Evolutionary conservation across 2,888 invertebrate species (phyloP), one percentile per base, ranked within the genome.

Genomic region (Hyposoter dolosus): DNA sequence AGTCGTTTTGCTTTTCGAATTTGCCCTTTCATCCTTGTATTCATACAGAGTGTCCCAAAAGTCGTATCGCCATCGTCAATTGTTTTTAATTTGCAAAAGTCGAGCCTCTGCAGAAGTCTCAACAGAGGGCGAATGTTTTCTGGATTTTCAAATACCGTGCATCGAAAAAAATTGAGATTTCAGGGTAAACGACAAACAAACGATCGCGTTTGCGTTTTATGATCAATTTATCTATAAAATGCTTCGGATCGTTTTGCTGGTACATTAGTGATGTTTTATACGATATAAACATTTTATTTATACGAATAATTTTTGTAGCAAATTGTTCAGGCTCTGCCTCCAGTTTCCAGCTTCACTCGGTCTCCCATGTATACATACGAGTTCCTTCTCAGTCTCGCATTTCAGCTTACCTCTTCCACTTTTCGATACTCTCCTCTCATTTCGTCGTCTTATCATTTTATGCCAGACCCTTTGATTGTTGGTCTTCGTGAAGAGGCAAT

Each of bases 391-490:
- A 40, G 12, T 60, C 45, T 71, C 45, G n/a, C 68, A 45, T 53
- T 28, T 23, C 23, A n/a, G 12, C 68, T 40, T 32, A 63, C 28
- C 53, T 74, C 65, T 79, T 56, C 50, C 47, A 63, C 45, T 80
- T 69, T 72, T 66, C 68, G 47, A 45, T 65, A 69, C 43, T 50
- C 43, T 50, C 10, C 40, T 80, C 47, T 47, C 78, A 56, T 65
- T 53, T 71, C 76, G 71, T 79, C 82, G 71, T 79, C 82, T 85
- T 85, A 85, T 85, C 85, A 71, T 75, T 71, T 43, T 45, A 63
- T 19, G 82, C 79, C 85, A 85, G 84, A 71, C 82, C 85, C 85
- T 85, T 85, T 82, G 82, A 79, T 79, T 76, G 72, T 35, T 65
- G 76, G 63, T 50, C 15, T 53, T 50, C 68, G 35, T 23, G 71